phyloP scores from a whole-genome alignment of 2,888 invertebrate species.

The Plagodis dolabraria region DNA sequence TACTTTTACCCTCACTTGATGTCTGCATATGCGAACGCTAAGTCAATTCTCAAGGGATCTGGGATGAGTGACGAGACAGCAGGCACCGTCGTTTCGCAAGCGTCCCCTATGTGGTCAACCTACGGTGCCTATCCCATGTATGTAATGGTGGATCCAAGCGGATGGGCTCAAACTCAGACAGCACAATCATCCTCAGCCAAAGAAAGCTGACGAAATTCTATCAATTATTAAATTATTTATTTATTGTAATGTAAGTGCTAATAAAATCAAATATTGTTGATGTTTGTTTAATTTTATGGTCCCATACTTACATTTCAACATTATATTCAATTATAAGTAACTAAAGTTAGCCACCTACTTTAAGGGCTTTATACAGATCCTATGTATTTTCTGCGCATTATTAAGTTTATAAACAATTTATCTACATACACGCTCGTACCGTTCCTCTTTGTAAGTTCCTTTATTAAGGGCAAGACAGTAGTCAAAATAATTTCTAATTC shows the following conservation, averaged over 20 bases:
- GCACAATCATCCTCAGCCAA: conserved; percentile 40
- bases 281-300: neutral
- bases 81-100: conserved; percentile 45
- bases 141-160: conserved; percentile 68
- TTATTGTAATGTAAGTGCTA: conserved; percentile 7
- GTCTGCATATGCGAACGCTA: conserved; percentile 65
- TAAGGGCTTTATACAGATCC: too few species aligned
- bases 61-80: conserved; percentile 57
- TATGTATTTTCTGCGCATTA: too few species aligned
- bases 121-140: conserved; percentile 69
- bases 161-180: conserved; percentile 60
- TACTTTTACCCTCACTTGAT: conserved; percentile 73
- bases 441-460: too few species aligned
- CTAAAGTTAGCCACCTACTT: too few species aligned
- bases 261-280: conserved; percentile 12
- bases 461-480: too few species aligned
- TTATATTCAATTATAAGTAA: too few species aligned
- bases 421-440: too few species aligned
- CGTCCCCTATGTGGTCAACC: conserved; percentile 62
- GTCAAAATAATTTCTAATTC: too few species aligned
- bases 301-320: too few species aligned
- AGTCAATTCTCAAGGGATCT: conserved; percentile 60
- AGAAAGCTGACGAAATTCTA: conserved; percentile 27
- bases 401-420: too few species aligned
- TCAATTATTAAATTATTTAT: conserved; percentile 11